Evolutionary conservation across 2,113 vertebrate genomes (phyloP).

Genomic region (Gallinago media): DNA sequence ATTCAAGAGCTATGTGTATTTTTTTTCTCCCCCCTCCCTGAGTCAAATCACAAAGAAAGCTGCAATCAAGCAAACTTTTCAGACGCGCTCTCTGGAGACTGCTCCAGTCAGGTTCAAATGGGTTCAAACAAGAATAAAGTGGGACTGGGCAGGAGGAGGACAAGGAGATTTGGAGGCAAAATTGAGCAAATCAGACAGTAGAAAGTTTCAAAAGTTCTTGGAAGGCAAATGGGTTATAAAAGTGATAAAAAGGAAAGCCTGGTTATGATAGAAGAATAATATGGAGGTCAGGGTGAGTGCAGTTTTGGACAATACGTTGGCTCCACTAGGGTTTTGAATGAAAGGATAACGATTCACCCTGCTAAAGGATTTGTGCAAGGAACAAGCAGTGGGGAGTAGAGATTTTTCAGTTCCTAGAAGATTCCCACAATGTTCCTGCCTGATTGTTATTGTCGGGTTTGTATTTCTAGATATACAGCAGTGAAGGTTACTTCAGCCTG

Average conservation of each 20-base stretch:
- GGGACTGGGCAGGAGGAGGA: slow-evolving; percentile 35
- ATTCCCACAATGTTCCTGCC: slow-evolving; percentile 20
- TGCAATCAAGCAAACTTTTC: slow-evolving; percentile 61
- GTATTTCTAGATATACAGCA: neutral
- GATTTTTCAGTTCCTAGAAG: slow-evolving; percentile 30
- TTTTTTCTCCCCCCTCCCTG: neutral
- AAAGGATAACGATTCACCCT: slow-evolving; percentile 47
- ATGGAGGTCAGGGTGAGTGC: slow-evolving; percentile 25
- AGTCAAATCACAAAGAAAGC: slow-evolving; percentile 33
- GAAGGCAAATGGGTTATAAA: slow-evolving; percentile 46
- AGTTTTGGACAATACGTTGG: slow-evolving; percentile 41
- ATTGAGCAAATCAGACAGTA: neutral
- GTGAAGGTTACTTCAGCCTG: neutral
- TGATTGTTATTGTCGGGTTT: slow-evolving; percentile 16
- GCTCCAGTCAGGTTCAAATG: slow-evolving; percentile 1
- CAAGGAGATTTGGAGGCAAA: slow-evolving; percentile 27
- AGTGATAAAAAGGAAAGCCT: slow-evolving; percentile 25
- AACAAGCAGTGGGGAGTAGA: slow-evolving; percentile 36
- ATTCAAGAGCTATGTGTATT: slow-evolving; percentile 21
- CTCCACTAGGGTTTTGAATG: slow-evolving; percentile 11
- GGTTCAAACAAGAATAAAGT: slow-evolving; percentile 31
- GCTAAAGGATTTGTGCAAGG: neutral
- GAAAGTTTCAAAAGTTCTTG: slow-evolving; percentile 44
- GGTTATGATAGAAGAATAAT: slow-evolving; percentile 11
- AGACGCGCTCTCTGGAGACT: neutral